phyloP scores from a whole-genome alignment of 2,888 invertebrate species.

The Tipula confusa region DNA sequence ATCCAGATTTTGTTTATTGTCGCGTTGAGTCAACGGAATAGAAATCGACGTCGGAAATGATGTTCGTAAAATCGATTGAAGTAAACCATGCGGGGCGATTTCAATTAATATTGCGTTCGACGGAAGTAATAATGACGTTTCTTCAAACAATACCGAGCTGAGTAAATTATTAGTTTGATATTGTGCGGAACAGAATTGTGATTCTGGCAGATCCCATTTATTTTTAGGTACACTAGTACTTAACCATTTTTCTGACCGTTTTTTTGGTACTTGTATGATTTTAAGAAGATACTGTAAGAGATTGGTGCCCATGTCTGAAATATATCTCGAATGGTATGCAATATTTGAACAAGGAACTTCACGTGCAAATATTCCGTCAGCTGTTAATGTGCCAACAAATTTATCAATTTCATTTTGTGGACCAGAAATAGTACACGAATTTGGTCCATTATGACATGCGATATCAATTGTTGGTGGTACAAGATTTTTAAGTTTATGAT shows the following conservation, averaged over 20 bases:
- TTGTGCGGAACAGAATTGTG: conserved; percentile 67
- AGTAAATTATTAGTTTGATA: conserved; percentile 84
- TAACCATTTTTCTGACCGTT: conserved; percentile 73
- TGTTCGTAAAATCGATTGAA: conserved; percentile 63
- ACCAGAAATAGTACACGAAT: too few species aligned
- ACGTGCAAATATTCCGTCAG: conserved; percentile 75
- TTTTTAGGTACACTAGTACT: conserved; percentile 73
- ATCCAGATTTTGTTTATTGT: conserved; percentile 51
- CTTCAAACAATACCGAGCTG: conserved; percentile 57
- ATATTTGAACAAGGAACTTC: conserved; percentile 82
- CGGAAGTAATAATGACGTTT: conserved; percentile 61
- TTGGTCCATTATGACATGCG: too few species aligned
- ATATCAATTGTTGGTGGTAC: too few species aligned
- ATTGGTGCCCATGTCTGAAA: conserved; percentile 63
- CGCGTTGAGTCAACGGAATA: conserved; percentile 58
- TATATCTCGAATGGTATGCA: conserved; percentile 86
- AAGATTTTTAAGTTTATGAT: too few species aligned
- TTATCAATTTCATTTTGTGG: too few species aligned
- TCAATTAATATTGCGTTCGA: conserved; percentile 62
- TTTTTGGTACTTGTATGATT: conserved; percentile 62
- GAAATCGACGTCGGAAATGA: conserved; percentile 55
- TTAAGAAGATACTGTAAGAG: conserved; percentile 60
- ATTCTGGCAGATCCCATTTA: conserved; percentile 64
- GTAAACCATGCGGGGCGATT: conserved; percentile 64
- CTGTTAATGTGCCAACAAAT: too few species aligned